These are phyloP conservation scores for Corella eumyota DNA, from an alignment of 23 tunicate genomes.

Conservation along the genomic window DNA sequence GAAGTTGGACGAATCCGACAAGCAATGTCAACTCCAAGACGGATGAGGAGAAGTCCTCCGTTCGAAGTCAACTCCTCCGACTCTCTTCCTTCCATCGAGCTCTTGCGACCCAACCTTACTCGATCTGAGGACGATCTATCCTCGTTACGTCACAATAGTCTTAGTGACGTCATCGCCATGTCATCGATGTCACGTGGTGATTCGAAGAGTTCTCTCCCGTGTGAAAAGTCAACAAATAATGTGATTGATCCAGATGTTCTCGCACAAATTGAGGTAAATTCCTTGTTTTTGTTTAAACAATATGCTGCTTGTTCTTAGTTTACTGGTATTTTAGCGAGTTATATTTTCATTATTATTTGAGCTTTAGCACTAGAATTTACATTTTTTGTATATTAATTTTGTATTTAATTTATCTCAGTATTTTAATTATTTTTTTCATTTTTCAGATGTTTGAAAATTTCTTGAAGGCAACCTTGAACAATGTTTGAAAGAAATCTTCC, in stretches of 20 bases:
- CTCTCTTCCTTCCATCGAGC: conserved; percentile 10
- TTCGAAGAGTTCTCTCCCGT: not conserved
- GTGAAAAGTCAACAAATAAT: not conserved
- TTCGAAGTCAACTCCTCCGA: conserved; percentile 2
- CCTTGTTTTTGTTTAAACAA: not conserved
- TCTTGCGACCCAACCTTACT: not conserved
- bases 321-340: not conserved
- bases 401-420: not conserved
- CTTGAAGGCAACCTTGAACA: conserved; percentile 15
- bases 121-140: not conserved
- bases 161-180: conserved; percentile 4
- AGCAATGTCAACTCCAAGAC: conserved; percentile 23
- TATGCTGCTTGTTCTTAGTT: not conserved
- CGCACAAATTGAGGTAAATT: conserved; percentile 58
- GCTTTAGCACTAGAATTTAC: not conserved
- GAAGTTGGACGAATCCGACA: conserved; percentile 4
- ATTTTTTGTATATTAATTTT: not conserved
- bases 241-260: conserved; percentile 59
- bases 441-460: conserved; percentile 42
- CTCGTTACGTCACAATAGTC: conserved; percentile 5
- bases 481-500: conserved; percentile 6
- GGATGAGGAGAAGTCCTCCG: conserved; percentile 8
- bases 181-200: conserved; percentile 1
- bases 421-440: not conserved
- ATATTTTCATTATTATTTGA: conserved; percentile 3